Base-by-base conservation (phyloP, 2,113 vertebrate species). In the Oophaga pumilio region DNA sequence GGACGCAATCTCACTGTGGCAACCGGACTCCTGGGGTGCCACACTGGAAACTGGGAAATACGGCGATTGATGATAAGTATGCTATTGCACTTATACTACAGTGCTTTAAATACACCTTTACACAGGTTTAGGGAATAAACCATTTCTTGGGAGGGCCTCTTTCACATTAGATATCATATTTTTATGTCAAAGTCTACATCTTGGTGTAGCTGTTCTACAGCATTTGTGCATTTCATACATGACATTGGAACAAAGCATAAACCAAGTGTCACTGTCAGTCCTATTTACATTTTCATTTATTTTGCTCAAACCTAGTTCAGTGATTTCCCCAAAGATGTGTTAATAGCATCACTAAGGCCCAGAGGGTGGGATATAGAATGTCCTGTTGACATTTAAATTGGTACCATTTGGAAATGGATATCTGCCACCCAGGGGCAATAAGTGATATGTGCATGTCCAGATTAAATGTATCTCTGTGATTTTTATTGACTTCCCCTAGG, bases 381-480 rank as follows among this genome's bases (percentile, higher is more conserved):
- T 86, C 49, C 56, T 77, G 76, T 66, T 86, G 85, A 86, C 85
- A 86, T 86, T 86, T 86, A 86, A 86, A 86, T 86, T 79, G 85
- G 59, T 64, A 86, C 74, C 68, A 69, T 69, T 86, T 80, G 69
- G 13, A 68, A 86, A 86, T 79, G 28, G 85, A 49, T 79, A 79
- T 86, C 85, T 79, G 74, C 85, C 85, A 86, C 76, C 85, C 73
- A 59, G 76, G 85, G 85, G 85, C 85, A 86, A 57, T 62, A 53
- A 68, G 85, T 79, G 76, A 86, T 86, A 69, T 66, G 84, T 86
- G 76, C 43, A 79, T 56, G 62, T 68, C 85, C 76, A 79, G 85
- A 79, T 86, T 86, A 86, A 86, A 86, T 86, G 85, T 26, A 86
- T 86, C 85, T 68, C 76, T 69, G 78, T 57, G 76, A 86, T 68